Conservation (phyloP, 2,888 invertebrate genomes). For the Chesias legatella region DNA sequence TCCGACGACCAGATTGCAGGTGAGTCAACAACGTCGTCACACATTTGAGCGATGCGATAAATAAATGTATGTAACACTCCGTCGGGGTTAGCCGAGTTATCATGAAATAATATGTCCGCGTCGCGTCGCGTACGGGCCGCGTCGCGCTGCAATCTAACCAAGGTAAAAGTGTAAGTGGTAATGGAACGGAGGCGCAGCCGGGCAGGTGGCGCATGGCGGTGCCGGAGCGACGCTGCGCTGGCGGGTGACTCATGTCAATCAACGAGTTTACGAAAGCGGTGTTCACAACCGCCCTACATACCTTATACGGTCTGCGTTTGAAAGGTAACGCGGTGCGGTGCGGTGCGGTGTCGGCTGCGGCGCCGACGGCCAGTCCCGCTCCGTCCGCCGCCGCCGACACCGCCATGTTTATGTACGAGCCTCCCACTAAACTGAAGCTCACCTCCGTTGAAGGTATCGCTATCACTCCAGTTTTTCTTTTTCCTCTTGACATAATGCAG, state of each 20-base stretch:
- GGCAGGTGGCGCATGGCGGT: constrained; percentile 19
- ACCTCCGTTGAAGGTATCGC: constrained; percentile 87
- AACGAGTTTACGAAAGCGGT: constrained; percentile 70
- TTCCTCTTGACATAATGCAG: too few species aligned
- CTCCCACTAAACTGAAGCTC: constrained; percentile 85
- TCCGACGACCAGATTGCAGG: constrained; percentile 95
- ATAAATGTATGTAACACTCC: too few species aligned
- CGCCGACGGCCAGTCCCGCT: constrained; percentile 41
- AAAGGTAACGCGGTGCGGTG: too few species aligned
- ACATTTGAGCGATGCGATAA: too few species aligned
- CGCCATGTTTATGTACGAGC: constrained; percentile 88
- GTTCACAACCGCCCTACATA: constrained; percentile 77
- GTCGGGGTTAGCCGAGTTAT: too few species aligned
- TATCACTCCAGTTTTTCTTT: not conserved
- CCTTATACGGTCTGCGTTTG: constrained; percentile 83
- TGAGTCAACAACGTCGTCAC: constrained; percentile 78
- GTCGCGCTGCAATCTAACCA: constrained; percentile 12
- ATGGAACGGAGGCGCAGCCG: constrained; percentile 11
- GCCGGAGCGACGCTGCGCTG: constrained; percentile 30
- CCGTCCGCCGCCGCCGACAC: constrained; percentile 28
- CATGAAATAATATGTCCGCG: too few species aligned
- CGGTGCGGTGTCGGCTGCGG: too few species aligned
- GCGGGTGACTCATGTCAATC: constrained; percentile 71
- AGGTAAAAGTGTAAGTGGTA: constrained; percentile 15
- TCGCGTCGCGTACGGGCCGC: too few species aligned